Evolutionary conservation across 2,888 invertebrate species (phyloP), one percentile per base, ranked within the genome.

Genomic region (Lampropteryx suffumata): DNA sequence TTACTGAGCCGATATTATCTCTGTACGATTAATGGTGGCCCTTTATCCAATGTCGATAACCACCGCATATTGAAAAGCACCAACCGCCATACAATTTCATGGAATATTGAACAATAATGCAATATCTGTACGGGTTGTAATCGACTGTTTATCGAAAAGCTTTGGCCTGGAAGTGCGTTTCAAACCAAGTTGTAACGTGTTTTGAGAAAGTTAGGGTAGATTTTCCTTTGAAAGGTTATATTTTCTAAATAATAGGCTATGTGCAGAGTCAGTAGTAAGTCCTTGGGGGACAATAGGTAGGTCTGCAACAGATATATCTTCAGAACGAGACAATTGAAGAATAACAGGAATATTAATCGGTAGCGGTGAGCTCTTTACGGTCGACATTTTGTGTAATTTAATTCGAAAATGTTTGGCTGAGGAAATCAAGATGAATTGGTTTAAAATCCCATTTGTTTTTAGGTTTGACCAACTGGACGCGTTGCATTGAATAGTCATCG

Each of bases 1-100:
- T 86, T 84, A 84, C 84, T 67, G 74, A 75, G 73, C 77, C 78
- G 86, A 86, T 86, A 84, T 84, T 86, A 86, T 86, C 86, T 75
- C 68, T 64, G 66, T 66, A 79, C 84, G 85, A 86, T 86, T 86
- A 85, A 87, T 87, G 82, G 76, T 65, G 71, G 76, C 83, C 84
- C 83, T 85, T 83, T 85, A 86, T 84, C 84, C 84, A 80, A 82
- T 76, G 82, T 81, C 82, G 81, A 81, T 76, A 73, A 64, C 64
- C 55, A 47, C 45, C 53, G 48, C 60, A 45, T 40, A 41, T 54
- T 59, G 44, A 66, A 79, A 81, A 67, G 68, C 50, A 65, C 45
- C 64, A 75, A 69, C 59, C 50, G 49, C 39, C 40, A 13, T n/a
- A 11, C 8, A 6, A 17, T 34, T 50, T 10, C 59, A 67, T 26